Base-by-base conservation (phyloP, 2,888 invertebrate species). In the Tinea pellionella region DNA sequence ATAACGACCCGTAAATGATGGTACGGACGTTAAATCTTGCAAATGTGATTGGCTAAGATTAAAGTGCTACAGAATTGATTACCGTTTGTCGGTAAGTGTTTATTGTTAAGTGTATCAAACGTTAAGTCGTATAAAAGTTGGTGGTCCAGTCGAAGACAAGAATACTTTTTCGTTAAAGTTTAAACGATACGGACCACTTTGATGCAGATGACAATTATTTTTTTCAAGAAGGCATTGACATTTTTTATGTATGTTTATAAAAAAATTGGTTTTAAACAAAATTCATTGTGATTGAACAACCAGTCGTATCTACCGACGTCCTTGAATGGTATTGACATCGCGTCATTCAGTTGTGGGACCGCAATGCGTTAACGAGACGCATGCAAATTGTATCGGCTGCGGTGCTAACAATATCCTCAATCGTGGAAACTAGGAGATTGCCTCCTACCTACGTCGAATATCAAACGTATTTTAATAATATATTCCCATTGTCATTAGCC, bases 281-380 rank as follows among this genome's bases (percentile, higher is more conserved):
- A 37, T 9, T 37, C 4, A 37, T 37, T 37, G 37, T 2, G 9
- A 37, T 6, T 9, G 9, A 30, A 30, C 30, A n/a, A 37, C 37
- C 37, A 37, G 37, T 6, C 37, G 37, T 37, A 37, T 2, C 37
- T 9, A 53, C 24, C 24, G 53, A 47, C 47, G 47, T 24, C 53
- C 53, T 53, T 53, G 53, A 12, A 24, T 53, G 53, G 53, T 53
- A 60, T 41, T 30, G 47, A 59, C 32, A 59, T 61, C 71, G 73
- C 72, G 85, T 83, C 86, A 75, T 75, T 81, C 80, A 18, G 42
- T 19, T 42, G 42, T 59, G 42, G 24, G 64, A 59, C 63, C 69
- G 80, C 80, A 72, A 77, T 80, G 85, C 84, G 77, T 81, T 87
- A 87, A 87, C 86, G 80, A 87, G 86, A 78, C 57, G 59, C 56